phyloP scores from a whole-genome alignment of 2,113 vertebrate genomes.

The Alces alces region DNA sequence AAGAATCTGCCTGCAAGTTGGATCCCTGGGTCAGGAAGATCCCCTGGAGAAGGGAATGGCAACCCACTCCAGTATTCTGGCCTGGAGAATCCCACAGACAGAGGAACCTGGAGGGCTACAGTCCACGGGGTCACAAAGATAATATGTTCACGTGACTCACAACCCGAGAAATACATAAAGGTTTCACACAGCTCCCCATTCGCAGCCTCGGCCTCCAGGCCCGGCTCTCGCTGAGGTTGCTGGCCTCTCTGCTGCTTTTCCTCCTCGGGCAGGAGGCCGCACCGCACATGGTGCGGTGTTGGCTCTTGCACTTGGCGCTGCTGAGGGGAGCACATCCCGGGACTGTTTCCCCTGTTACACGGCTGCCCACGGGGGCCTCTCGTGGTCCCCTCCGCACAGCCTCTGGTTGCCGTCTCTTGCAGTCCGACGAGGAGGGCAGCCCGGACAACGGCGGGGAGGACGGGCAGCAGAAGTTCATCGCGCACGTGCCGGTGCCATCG shows the following conservation, averaged over 20 bases:
- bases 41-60: background rate
- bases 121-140: background rate
- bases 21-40: background rate
- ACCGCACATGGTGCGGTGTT: accelerated
- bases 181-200: background rate
- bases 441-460: slow-evolving; percentile 88
- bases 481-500: slow-evolving; percentile 95
- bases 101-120: background rate
- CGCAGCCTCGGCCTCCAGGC: background rate
- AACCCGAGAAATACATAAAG: background rate
- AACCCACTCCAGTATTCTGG: background rate
- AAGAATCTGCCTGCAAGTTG: background rate
- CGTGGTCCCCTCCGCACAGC: background rate
- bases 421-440: slow-evolving; percentile 87
- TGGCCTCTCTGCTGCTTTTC: background rate
- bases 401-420: slow-evolving; percentile 1
- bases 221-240: background rate
- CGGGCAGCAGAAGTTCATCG: slow-evolving; percentile 89
- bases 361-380: background rate
- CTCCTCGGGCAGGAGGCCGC: background rate
- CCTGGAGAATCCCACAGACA: background rate
- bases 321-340: background rate
- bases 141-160: background rate
- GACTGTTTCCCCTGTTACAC: background rate
- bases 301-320: background rate